A percentile compares a stretch with the other conserved stretches of the same genome.
These are phyloP conservation scores for Arbacia lixula DNA, from an alignment of 53 echinoderm and acorn worm species.

Conservation along the genomic window DNA sequence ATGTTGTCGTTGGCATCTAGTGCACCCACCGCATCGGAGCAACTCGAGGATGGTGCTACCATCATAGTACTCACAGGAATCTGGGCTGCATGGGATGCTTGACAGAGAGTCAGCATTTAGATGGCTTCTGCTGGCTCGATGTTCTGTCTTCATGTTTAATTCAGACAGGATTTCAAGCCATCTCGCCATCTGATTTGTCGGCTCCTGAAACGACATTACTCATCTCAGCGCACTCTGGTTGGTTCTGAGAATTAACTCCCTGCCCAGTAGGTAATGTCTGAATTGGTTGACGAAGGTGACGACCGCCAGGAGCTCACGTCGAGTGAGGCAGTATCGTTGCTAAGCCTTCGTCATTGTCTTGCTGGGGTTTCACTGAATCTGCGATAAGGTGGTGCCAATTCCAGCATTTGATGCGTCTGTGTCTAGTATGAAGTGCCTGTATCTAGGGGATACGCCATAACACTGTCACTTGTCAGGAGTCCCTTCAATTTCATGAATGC, in stretches of 20 bases:
- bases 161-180: slow-evolving; percentile 12
- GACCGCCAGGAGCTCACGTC: not conserved
- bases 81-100: not conserved
- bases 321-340: not conserved
- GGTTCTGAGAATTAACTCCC: slow-evolving; percentile 55
- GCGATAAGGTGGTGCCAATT: slow-evolving; percentile 57
- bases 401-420: slow-evolving; percentile 24
- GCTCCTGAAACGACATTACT: slow-evolving; percentile 63
- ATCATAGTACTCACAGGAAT: slow-evolving; percentile 49
- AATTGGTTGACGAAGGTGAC: slow-evolving; percentile 49
- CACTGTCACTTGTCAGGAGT: slow-evolving; percentile 40
- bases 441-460: slow-evolving; percentile 39
- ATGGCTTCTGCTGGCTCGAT: slow-evolving; percentile 60
- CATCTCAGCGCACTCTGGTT: slow-evolving; percentile 58
- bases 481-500: slow-evolving; percentile 21
- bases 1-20: slow-evolving; percentile 19
- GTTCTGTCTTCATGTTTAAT: slow-evolving; percentile 59
- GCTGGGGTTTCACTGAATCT: slow-evolving; percentile 67
- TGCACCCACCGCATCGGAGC: slow-evolving; percentile 67
- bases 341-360: slow-evolving; percentile 10
- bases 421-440: slow-evolving; percentile 53
- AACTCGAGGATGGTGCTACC: slow-evolving; percentile 35
- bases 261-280: slow-evolving; percentile 62
- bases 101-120: slow-evolving; percentile 56
- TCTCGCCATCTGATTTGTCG: slow-evolving; percentile 34